Base-by-base conservation (phyloP, 2,888 invertebrate species). In the Podabrus alpinus region DNA sequence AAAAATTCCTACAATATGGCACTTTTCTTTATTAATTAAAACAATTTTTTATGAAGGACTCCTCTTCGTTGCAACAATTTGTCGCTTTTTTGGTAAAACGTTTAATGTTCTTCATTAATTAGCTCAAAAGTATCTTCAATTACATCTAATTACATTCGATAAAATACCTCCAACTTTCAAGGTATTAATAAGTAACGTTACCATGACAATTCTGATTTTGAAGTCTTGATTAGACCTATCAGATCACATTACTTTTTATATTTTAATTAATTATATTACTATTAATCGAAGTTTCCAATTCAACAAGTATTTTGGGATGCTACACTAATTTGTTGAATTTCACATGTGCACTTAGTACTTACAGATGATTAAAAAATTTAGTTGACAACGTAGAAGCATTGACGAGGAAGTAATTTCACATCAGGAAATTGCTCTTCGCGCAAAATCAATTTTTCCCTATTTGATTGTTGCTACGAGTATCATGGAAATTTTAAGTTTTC, bases 1-100 rank as follows among this genome's bases (percentile, higher is more conserved):
- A 69, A 73, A 69, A 60, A 61, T 19, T 21, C 15, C 64, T 25
- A 69, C 62, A 25, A 59, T 66, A 66, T 59, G n/a, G 66, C 16
- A 21, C 66, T 71, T 16, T 66, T 19, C 45, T 62, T 24, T 64
- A 19, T 61, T 60, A 69, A 21, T 15, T 15, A 15, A 60, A 15
- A 59, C 25, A 59, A 24, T 24, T 11, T 67, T 15, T 16, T n/a
- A 7, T 3, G n/a, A 19, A 17, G 4, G 61, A 13, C 19, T n/a
- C n/a, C 13, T n/a, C 13, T n/a, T 19, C 19, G 21, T 7, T 21
- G 19, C 62, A 5, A 19, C 13, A 2, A 1, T 19, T 17, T 16
- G 29, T 29, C 29, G 29, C 29, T 13, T 2, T 29, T 45, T 45
- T 45, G 13, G n/a, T 1, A n/a, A 45, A 45, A 7, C 7, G n/a